These are phyloP conservation scores for Siphamia tubifer DNA, from an alignment of 2,113 vertebrate genomes.

Conservation along the genomic window DNA sequence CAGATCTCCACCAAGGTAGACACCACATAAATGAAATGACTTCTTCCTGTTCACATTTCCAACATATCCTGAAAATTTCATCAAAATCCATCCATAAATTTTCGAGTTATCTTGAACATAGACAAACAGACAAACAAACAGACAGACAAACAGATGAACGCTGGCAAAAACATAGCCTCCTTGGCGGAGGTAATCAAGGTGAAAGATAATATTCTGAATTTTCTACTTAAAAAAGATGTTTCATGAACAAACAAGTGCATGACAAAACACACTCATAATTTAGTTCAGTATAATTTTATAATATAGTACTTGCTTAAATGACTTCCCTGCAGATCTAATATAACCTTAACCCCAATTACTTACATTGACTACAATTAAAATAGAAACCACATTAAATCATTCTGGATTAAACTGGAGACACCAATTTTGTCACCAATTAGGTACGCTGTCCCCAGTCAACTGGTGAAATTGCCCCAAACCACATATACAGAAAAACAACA, in stretches of 20 bases:
- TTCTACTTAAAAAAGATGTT: background rate
- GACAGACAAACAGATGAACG: no score
- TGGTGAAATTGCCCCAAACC: slow-evolving; percentile 18
- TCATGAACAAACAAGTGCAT: background rate
- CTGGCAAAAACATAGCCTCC: no score
- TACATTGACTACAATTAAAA: slow-evolving; percentile 33
- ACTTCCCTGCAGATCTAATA: slow-evolving; percentile 7
- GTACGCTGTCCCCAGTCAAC: background rate
- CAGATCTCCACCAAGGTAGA: no score
- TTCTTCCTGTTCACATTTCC: no score
- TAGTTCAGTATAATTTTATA: background rate
- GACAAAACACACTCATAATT: background rate
- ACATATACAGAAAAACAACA: background rate
- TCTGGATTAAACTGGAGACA: slow-evolving; percentile 16
- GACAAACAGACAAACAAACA: no score
- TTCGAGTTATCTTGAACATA: no score
- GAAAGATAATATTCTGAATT: no score
- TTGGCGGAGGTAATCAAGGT: no score
- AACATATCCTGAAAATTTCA: no score
- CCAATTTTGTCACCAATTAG: slow-evolving; percentile 37
- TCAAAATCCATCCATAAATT: no score
- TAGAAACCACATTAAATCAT: slow-evolving; percentile 6
- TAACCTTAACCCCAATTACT: slow-evolving; percentile 53
- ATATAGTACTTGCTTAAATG: background rate
- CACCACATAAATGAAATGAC: no score